These are phyloP conservation scores for Macaria liturata DNA, from an alignment of 2,888 invertebrate genomes.

Conservation along the genomic window DNA sequence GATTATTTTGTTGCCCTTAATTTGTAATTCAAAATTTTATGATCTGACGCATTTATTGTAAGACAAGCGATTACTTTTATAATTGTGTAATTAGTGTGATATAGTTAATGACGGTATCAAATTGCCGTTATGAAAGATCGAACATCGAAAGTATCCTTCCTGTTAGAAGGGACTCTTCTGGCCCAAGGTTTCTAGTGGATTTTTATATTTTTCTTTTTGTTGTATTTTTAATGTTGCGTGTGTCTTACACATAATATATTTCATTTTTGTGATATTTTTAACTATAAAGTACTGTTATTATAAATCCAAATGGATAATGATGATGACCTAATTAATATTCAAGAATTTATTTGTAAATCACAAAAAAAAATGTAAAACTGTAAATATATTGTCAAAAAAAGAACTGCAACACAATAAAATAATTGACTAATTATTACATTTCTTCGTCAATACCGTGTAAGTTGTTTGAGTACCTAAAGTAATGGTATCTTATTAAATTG, in stretches of 20 bases:
- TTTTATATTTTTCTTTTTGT: constrained; percentile 81
- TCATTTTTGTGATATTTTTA: constrained; percentile 85
- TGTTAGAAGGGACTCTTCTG: constrained; percentile 82
- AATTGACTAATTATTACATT: constrained; percentile 72
- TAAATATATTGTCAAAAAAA: constrained; percentile 83
- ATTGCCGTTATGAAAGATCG: constrained; percentile 80
- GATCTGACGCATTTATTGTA: constrained; percentile 84
- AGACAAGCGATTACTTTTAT: constrained; percentile 83
- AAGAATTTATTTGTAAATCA: constrained; percentile 84
- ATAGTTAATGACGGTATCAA: constrained; percentile 80
- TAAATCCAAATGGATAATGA: constrained; percentile 80
- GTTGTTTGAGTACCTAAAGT: constrained; percentile 76
- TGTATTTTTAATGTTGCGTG: constrained; percentile 84
- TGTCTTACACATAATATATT: constrained; percentile 84
- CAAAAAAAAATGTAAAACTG: constrained; percentile 84
- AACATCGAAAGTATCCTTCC: constrained; percentile 85
- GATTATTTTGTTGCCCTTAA: constrained; percentile 79
- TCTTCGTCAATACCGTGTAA: constrained; percentile 79
- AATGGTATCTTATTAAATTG: constrained; percentile 70
- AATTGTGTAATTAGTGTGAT: constrained; percentile 83
- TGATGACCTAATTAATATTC: constrained; percentile 84
- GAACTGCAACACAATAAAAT: constrained; percentile 83
- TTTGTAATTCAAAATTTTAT: constrained; percentile 82
- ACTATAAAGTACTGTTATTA: constrained; percentile 84
- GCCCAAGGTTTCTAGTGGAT: constrained; percentile 83